phyloP scores from a whole-genome alignment of 2,888 invertebrate species.

The Tenthredo amoena region DNA sequence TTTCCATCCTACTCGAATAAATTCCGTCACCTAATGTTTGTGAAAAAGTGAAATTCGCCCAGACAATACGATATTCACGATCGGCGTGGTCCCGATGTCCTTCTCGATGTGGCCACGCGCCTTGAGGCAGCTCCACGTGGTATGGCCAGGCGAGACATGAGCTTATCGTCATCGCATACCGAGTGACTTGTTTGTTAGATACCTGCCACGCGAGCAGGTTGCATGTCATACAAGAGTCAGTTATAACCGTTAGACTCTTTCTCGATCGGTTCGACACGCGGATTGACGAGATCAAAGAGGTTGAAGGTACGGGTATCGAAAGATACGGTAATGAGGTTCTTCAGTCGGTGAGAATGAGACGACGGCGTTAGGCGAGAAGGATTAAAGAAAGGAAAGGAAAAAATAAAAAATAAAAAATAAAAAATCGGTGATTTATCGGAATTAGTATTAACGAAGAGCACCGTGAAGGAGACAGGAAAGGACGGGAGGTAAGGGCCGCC shows the following conservation, averaged over 20 bases:
- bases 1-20: neutral
- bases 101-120: constrained; percentile 20
- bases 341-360: neutral
- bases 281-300: constrained; percentile 26
- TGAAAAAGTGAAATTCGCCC: neutral
- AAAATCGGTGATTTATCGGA: constrained; percentile 37
- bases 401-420: neutral
- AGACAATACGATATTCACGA: neutral
- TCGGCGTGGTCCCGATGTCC: neutral
- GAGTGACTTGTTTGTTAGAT: constrained; percentile 45
- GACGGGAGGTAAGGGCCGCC: constrained; percentile 23
- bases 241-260: constrained; percentile 32
- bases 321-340: constrained; percentile 26
- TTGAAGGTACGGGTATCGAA: neutral
- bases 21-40: neutral
- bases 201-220: constrained; percentile 46
- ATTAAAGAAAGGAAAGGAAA: neutral
- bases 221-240: constrained; percentile 35
- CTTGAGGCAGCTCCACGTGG: neutral
- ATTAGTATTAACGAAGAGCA: constrained; percentile 47
- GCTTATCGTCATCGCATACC: constrained; percentile 48
- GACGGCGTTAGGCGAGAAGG: neutral
- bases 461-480: constrained; percentile 25
- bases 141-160: neutral
- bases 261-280: constrained; percentile 24